A percentile compares a stretch with the other conserved stretches of the same genome.
These are phyloP conservation scores for Oxystoma pomonae DNA, from an alignment of 2,888 invertebrate species.

Conservation along the genomic window DNA sequence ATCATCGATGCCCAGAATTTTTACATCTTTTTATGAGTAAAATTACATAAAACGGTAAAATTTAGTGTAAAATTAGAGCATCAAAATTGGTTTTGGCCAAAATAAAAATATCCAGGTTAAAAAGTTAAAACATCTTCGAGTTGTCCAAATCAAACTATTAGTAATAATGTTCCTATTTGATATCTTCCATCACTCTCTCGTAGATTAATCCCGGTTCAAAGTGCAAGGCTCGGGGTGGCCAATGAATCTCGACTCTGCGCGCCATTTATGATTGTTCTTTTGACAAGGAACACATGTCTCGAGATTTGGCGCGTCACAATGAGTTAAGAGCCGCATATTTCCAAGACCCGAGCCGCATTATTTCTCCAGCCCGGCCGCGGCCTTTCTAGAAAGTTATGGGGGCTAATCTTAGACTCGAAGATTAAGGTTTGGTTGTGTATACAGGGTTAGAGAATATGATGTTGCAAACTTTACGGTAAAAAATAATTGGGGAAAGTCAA, in stretches of 20 bases:
- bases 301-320: slow-evolving; percentile 46
- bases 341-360: slow-evolving; percentile 42
- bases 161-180: no score
- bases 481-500: no score
- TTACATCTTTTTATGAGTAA: no score
- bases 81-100: no score
- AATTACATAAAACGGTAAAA: no score
- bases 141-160: no score
- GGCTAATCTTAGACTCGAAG: background rate
- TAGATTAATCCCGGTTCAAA: background rate
- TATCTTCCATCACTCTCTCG: background rate
- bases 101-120: no score
- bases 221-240: slow-evolving; percentile 31
- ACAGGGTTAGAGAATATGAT: no score
- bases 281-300: slow-evolving; percentile 44
- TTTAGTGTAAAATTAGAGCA: no score
- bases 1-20: no score
- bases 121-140: no score
- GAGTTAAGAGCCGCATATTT: slow-evolving; percentile 49
- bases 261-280: slow-evolving; percentile 36
- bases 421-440: background rate
- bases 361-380: slow-evolving; percentile 18
- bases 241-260: slow-evolving; percentile 39
- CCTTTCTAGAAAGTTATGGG: background rate
- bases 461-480: no score